Percentiles rank a stretch among this genome's conserved stretches.
phyloP scores from a whole-genome alignment of 2,113 vertebrate genomes.

The Colaptes auratus region DNA sequence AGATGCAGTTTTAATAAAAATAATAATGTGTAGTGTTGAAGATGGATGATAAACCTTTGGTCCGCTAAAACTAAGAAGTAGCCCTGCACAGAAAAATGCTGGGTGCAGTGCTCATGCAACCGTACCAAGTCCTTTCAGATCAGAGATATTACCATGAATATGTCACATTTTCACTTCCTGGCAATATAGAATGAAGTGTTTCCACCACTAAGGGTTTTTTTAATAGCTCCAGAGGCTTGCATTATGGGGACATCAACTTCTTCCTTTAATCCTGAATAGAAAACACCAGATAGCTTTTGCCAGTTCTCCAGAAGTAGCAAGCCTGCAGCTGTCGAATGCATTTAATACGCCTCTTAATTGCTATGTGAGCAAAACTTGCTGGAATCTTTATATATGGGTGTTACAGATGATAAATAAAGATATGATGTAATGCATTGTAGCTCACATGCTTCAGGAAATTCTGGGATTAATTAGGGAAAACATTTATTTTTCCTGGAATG shows the following conservation, averaged over 20 bases:
- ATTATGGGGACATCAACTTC: slow-evolving; percentile 2
- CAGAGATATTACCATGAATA: not conserved
- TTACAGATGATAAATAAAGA: slow-evolving; percentile 35
- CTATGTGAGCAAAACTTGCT: slow-evolving; percentile 3
- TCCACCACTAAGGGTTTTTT: slow-evolving; percentile 6
- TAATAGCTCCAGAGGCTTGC: slow-evolving; percentile 36
- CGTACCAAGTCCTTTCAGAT: not conserved
- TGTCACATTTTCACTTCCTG: slow-evolving; percentile 73
- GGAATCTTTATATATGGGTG: slow-evolving; percentile 7
- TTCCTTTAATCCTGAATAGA: slow-evolving; percentile 50
- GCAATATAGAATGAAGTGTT: slow-evolving; percentile 75
- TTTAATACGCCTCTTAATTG: slow-evolving; percentile 19
- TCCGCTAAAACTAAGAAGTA: not conserved
- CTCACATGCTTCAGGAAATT: slow-evolving; percentile 51
- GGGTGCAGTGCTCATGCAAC: not conserved
- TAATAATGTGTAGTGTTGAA: not conserved
- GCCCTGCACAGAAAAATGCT: not conserved
- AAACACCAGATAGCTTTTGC: slow-evolving; percentile 14
- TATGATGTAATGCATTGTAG: slow-evolving; percentile 34
- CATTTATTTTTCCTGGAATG: slow-evolving; percentile 66
- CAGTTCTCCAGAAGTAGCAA: not conserved
- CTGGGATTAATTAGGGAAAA: slow-evolving; percentile 39
- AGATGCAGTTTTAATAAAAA: not conserved
- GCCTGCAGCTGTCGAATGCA: slow-evolving; percentile 43
- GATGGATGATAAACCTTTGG: not conserved